Base-by-base conservation (phyloP, 2,888 invertebrate genomes). In the Bugula neritina region DNA sequence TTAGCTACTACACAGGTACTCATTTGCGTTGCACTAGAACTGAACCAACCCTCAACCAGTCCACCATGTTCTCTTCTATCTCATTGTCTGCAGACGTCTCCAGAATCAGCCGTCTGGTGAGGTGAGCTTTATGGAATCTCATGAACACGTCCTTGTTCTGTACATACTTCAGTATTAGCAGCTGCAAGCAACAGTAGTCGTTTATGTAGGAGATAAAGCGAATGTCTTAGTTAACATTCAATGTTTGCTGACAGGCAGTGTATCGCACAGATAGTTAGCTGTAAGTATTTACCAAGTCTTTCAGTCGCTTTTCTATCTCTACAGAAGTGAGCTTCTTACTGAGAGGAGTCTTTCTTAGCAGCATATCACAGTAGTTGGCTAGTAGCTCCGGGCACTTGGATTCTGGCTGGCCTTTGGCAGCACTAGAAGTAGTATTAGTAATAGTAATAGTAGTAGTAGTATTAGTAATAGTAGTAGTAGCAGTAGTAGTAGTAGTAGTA, bases 101-200 rank as follows among this genome's bases (percentile, higher is more conserved):
- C 77, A 99, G 88, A 83, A 99, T 98, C 76, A 99, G 89, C 74
- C 94, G 89, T 79, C 99, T 88, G 5, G 98, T 97, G 75, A 99
- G 87, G 86, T 99, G 98, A 69, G 95, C 96, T 85, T 99, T 98
- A 85, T 99, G 97, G 85, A 96, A 99, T 77, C 97, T 88, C 98
- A 99, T 99, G 85, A 99, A 99, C 35, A 99, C 97, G 87, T 99
- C 99, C 85, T 99, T 99, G 86, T 98, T 99, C 84, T 94, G 93
- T 77, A 99, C 95, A 86, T 99, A 99, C 85, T 99, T 99, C 76
- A 99, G 88, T 76, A 99, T 96, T 83, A 99, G 87, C 75, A 99
- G 86, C 82, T 83, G 78, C n/a, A 79, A 72, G 35, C 31, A 34
- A 71, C n/a, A n/a, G n/a, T n/a, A n/a, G n/a, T n/a, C n/a, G n/a